A percentile compares a stretch with the other conserved stretches of the same genome.
Conservation (phyloP, 2,113 vertebrate species). For the Atherinomorus stipes region DNA sequence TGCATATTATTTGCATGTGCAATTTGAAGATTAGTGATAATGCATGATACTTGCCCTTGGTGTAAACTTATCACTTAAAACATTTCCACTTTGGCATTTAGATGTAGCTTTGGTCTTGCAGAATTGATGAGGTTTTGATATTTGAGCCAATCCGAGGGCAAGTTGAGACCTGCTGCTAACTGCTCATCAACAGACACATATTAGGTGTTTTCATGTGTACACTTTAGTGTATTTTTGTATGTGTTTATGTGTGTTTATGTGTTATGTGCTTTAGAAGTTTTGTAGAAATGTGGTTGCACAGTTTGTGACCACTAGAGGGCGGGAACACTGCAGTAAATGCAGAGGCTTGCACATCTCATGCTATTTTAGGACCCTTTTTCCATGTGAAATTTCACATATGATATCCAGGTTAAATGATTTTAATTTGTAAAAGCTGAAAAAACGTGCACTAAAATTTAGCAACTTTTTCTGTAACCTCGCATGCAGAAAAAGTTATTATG, state of each 20-base stretch:
- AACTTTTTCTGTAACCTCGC: no score
- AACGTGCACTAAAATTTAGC: no score
- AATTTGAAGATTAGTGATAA: constrained; percentile 59
- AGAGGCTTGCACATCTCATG: neutral
- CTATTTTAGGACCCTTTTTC: neutral
- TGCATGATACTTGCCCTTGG: constrained; percentile 34
- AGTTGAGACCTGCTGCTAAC: constrained; percentile 33
- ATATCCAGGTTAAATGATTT: neutral
- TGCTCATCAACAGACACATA: constrained; percentile 24
- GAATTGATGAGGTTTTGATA: constrained; percentile 54
- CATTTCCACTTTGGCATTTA: constrained; percentile 52
- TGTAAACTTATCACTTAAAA: constrained; percentile 57
- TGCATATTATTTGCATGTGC: constrained; percentile 46
- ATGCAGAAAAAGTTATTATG: constrained; percentile 5
- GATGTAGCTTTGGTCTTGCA: constrained; percentile 18
- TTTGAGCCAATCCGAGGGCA: constrained; percentile 47
- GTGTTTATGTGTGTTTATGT: constrained; percentile 22
- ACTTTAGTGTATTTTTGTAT: neutral
- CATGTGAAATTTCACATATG: neutral
- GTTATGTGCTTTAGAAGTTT: neutral
- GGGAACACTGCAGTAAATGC: constrained; percentile 2
- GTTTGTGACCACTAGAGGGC: constrained; percentile 57
- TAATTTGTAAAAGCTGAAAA: neutral
- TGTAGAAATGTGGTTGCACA: neutral
- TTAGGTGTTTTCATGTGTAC: constrained; percentile 10